These are phyloP conservation scores for Dimorphilus gyrociliatus DNA, from an alignment of 2,888 invertebrate species.

Conservation along the genomic window DNA sequence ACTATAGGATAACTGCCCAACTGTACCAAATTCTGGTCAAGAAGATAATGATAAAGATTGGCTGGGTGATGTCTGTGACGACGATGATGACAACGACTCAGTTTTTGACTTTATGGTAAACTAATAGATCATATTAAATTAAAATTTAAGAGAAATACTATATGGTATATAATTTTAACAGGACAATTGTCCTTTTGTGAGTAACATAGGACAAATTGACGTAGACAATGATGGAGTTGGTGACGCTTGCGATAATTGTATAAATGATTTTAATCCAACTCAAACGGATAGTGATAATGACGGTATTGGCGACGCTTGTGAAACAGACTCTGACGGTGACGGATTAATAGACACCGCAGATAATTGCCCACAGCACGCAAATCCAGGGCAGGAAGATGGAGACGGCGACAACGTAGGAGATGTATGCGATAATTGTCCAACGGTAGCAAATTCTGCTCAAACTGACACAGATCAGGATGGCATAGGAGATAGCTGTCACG, in stretches of 20 bases:
- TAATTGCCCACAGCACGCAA: conserved; percentile 53
- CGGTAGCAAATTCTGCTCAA: conserved; percentile 13
- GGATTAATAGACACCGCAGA: conserved; percentile 55
- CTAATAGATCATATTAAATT: conserved; percentile 36
- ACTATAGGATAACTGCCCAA: conserved; percentile 58
- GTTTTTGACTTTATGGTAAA: conserved; percentile 17
- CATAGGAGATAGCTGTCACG: conserved; percentile 31
- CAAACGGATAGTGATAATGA: conserved; percentile 41
- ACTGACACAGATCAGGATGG: conserved; percentile 24
- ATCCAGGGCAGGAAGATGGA: conserved; percentile 9
- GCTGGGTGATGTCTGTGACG: conserved; percentile 18
- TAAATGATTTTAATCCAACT: conserved; percentile 61
- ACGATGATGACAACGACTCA: conserved; percentile 27
- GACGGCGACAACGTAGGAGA: conserved; percentile 19
- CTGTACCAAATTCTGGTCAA: conserved; percentile 63
- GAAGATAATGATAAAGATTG: conserved; percentile 29
- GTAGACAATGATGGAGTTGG: conserved; percentile 7
- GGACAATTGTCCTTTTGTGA: conserved; percentile 64
- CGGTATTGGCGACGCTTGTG: conserved; percentile 35
- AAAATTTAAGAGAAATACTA: too few relatives aligned
- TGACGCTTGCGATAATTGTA: conserved; percentile 8
- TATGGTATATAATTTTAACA: too few relatives aligned
- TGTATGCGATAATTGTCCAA: conserved; percentile 43
- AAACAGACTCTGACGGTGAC: conserved; percentile 66
- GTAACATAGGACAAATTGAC: conserved; percentile 13